Base-by-base conservation (phyloP, 1,140 invertebrate species). In the Lutraria rhynchaena region DNA sequence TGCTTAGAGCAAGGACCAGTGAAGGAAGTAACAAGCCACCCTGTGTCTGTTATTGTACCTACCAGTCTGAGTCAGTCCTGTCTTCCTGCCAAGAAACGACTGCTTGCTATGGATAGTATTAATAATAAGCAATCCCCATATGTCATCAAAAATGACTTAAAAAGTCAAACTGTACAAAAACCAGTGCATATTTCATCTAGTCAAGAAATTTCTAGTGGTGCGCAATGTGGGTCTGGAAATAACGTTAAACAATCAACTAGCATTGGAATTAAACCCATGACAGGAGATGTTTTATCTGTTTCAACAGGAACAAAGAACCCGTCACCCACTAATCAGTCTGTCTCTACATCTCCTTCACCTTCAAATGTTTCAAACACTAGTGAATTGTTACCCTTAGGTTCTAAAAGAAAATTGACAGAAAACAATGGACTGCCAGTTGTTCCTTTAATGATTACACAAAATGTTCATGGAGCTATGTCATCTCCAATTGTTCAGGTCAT, bases 401-500 rank as follows among this genome's bases (percentile, higher is more conserved):
- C 37, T 41, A 41, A 41, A 41, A 41, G 37, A 41, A 41, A 41
- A 41, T 41, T 41, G 15, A 41, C 5, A 5, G 37, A 41, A 15
- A n/a, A n/a, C n/a, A 41, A 41, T 41, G 15, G 5, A 41, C 5
- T 41, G 37, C 37, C 37, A 41, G 37, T 41, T 7, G 2, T 65
- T 22, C 74, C 74, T 19, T 24, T 77, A 17, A 27, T 77, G 5
- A 33, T 74, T 11, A 55, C 49, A 57, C 22, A 57, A 19, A 3
- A 19, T 41, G 29, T 31, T 29, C 27, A 74, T 17, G 37, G 53
- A 15, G 19, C 24, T n/a, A 35, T 63, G n/a, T 41, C 78, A 67
- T n/a, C 82, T 22, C 88, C 87, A 2, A 81, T 90, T 19, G 82
- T 90, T 5, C 89, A 90, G 61, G 87, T 90, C 0, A 85, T 90